phyloP scores from a whole-genome alignment of 92 coral and sea anemone species.

The Zoanthus sociatus region DNA sequence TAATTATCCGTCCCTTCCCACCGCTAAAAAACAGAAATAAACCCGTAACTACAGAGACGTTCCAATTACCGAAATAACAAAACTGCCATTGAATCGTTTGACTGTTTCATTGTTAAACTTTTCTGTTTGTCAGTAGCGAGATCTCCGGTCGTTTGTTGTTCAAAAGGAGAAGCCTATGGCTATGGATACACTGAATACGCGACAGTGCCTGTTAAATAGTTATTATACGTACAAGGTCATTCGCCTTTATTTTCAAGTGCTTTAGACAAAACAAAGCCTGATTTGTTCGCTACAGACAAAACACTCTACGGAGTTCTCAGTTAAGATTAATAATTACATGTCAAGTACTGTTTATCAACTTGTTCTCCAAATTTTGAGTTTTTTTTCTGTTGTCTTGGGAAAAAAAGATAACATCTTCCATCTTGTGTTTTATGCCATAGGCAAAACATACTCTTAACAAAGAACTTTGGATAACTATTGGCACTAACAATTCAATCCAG shows the following conservation, averaged over 20 bases:
- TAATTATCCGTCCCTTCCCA: conserved; percentile 45
- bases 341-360: neutral
- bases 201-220: neutral
- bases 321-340: neutral
- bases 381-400: neutral
- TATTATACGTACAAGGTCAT: neutral
- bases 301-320: neutral
- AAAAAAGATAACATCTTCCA: neutral
- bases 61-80: conserved; percentile 33
- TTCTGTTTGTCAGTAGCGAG: conserved; percentile 24
- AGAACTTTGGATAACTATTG: neutral
- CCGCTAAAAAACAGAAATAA: conserved; percentile 5
- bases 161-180: neutral
- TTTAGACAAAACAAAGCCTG: conserved; percentile 32
- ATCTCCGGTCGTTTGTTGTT: conserved; percentile 21
- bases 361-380: neutral
- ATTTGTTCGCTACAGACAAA: neutral
- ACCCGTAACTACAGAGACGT: neutral
- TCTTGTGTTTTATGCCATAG: neutral
- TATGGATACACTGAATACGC: neutral
- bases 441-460: too few relatives aligned
- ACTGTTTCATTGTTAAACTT: conserved; percentile 3
- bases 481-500: neutral
- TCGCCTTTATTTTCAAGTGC: conserved; percentile 10
- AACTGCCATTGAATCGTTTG: conserved; percentile 28